Evolutionary conservation across 1,140 invertebrate species (phyloP).

Genomic region (Apis cerana): DNA sequence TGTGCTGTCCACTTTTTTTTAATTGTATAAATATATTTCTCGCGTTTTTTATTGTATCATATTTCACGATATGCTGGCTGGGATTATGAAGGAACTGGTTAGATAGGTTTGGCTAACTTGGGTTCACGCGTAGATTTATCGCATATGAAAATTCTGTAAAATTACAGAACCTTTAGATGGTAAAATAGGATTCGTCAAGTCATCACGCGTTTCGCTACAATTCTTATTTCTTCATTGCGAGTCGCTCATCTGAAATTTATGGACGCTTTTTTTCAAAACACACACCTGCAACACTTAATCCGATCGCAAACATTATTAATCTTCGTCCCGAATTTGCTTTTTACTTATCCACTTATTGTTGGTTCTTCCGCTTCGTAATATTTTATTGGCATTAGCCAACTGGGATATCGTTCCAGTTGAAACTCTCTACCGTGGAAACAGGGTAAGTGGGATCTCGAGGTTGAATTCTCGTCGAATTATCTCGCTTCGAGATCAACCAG

Average conservation of each 20-base stretch:
- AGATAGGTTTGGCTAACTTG: neutral
- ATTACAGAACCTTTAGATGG: neutral
- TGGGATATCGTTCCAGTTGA: conserved; percentile 6
- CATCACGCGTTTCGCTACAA: neutral
- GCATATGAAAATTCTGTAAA: neutral
- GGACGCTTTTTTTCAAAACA: neutral
- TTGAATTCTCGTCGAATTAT: conserved; percentile 25
- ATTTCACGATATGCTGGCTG: neutral
- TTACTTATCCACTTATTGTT: neutral
- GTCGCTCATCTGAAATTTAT: neutral
- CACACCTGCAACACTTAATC: neutral
- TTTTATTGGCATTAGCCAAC: conserved; percentile 8
- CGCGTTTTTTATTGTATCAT: neutral
- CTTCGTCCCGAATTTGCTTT: neutral
- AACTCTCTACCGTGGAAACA: neutral
- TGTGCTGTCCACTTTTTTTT: neutral
- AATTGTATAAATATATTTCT: neutral
- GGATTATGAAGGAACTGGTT: neutral
- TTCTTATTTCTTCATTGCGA: neutral
- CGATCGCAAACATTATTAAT: conserved; percentile 5
- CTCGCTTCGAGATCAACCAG: conserved; percentile 19
- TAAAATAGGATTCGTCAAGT: neutral
- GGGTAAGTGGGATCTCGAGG: conserved; percentile 23
- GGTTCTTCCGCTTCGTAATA: neutral
- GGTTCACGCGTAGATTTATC: neutral